Evolutionary conservation across 2,797 vertebrate species (phyloP), one percentile per base, ranked within the genome.

Genomic region (Typhlichthys eigenmanni): DNA sequence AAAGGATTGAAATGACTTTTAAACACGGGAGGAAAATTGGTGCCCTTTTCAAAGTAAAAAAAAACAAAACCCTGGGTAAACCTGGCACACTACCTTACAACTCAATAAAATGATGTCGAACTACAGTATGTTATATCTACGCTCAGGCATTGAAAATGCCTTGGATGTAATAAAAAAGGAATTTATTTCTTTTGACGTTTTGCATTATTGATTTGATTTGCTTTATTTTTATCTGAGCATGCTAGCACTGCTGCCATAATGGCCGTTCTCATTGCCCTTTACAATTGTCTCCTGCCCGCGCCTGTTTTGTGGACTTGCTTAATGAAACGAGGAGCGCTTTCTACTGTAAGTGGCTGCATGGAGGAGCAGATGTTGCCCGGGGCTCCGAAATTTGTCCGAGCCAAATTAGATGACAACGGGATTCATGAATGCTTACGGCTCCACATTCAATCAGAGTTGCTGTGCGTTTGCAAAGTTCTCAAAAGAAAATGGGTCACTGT

Each of bases 321-420:
- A 79, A 81, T 79, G 73, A 80, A 76, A 62, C 63, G 12, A 55
- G 60, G 58, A 70, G 64, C 76, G 9, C 75, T 74, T 62, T 57
- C 50, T 75, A 77, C 50, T 47, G 76, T 74, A 70, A 75, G 66
- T 47, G 75, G 66, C 68, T 71, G 64, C 59, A 66, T 70, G 72
- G 60, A 83, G 78, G 81, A 83, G 80, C 86, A 83, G 68, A 76
- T 82, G 81, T 73, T 67, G 72, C 84, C 68, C 57, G 64, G 61
- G 86, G 79, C 83, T 55, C 71, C 73, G 86, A 80, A 81, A 84
- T 87, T 83, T 87, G 71, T 81, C 56, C 19, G 29, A 78, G 73
- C 80, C 66, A 81, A 81, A 85, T 89, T 86, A 84, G 71, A 74
- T 77, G 75, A 82, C 80, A 81, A 69, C 83, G 72, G 69, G 72